Evolutionary conservation across 2,888 invertebrate genomes (phyloP).

Genomic region (Hoplodrina ambigua): DNA sequence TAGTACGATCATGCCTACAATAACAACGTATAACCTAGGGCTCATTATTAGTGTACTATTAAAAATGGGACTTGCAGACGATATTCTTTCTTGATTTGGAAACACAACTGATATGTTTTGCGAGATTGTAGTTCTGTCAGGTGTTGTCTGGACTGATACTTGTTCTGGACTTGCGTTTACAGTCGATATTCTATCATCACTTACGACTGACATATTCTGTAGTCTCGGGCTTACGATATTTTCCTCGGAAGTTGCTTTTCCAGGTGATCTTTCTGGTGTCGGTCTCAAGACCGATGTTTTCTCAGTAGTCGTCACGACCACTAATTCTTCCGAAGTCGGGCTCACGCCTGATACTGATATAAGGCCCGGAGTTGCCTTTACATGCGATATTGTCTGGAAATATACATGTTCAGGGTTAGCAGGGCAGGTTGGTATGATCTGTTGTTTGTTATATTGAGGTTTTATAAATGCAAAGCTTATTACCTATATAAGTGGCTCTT

Average conservation of each 20-base stretch:
- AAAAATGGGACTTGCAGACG: conserved; percentile 69
- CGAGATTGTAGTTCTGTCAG: neutral
- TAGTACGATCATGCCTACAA: conserved; percentile 71
- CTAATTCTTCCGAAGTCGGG: neutral
- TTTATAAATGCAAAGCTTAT: neutral
- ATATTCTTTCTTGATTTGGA: conserved; percentile 15
- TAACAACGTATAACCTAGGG: conserved; percentile 66
- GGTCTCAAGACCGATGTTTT: conserved; percentile 11
- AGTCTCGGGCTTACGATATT: conserved; percentile 61
- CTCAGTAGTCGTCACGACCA: neutral
- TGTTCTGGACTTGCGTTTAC: too few relatives aligned
- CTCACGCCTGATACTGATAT: conserved; percentile 65
- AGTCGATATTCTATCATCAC: neutral
- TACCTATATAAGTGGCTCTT: neutral
- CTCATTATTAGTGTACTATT: conserved; percentile 64
- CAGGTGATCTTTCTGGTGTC: neutral
- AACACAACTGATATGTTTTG: neutral
- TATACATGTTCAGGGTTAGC: neutral
- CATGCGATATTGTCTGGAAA: conserved; percentile 79
- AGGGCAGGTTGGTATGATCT: neutral
- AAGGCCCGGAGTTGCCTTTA: conserved; percentile 74
- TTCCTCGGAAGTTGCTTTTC: conserved; percentile 15
- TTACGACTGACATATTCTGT: neutral
- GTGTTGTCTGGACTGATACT: too few relatives aligned
- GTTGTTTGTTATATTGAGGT: neutral